Evolutionary conservation across 2,797 vertebrate genomes (phyloP), one percentile per base, ranked within the genome.

Genomic region (Rhabdomys pumilio): DNA sequence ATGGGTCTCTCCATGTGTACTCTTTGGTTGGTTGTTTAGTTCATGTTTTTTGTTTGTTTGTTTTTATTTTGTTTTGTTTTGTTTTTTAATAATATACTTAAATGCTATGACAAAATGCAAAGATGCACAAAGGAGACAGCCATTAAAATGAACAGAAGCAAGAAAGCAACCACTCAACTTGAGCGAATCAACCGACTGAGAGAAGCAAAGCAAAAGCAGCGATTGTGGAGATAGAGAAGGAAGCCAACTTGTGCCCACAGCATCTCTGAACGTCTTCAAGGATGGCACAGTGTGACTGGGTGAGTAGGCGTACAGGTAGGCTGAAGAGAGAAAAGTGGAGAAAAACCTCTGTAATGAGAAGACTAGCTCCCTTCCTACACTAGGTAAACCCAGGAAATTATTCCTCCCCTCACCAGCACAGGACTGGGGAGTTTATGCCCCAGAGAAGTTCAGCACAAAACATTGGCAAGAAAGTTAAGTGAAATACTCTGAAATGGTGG

Each of bases 51-150:
- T 50, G 50, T 50, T 50, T 50, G 50, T 50, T 50, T 44, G 44
- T 44, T 44, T 44, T 50, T 50, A 7, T 50, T 50, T 50, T 50
- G 50, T 50, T 50, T 44, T 38, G 38, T 38, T 50, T 50, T 65
- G 31, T 67, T 31, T 67, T 19, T 8, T 38, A 41, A 41, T 44
- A n/a, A 13, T 15, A 11, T 77, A 29, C 75, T 85, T 53, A 89
- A 50, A 90, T 69, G 20, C 34, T 72, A 41, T 53, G 38, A 90
- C 75, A 90, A 94, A 93, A 80, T 69, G 57, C 55, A 86, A 72
- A 3, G 12, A 63, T 61, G 12, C 61, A 53, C 11, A 50, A 80
- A 81, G 82, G 31, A 77, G 75, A 76, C n/a, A 26, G 13, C 5
- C 41, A 31, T 41, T 9, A 77, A 91, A 59, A 76, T 19, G 4